phyloP scores from a whole-genome alignment of 1,140 invertebrate genomes.

The Chelonus insularis region DNA sequence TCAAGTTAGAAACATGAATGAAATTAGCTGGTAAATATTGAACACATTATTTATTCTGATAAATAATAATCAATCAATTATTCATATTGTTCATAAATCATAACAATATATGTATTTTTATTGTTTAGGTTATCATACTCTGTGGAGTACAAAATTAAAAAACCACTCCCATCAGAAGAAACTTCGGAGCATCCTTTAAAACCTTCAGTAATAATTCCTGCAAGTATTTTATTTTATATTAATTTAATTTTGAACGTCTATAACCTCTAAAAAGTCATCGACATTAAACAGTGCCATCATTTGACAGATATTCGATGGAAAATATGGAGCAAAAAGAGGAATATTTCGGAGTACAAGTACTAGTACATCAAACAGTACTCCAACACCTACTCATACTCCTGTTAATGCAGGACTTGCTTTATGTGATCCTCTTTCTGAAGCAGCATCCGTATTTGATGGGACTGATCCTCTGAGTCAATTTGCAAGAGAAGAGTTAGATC shows the following conservation, averaged over 20 bases:
- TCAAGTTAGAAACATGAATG: conserved; percentile 1
- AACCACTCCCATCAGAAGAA: conserved; percentile 36
- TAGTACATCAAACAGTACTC: conserved; percentile 57
- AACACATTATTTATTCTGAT: neutral
- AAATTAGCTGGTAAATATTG: conserved; percentile 13
- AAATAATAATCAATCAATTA: too few species aligned
- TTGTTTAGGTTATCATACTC: conserved; percentile 26
- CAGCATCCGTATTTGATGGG: conserved; percentile 66
- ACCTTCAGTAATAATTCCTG: conserved; percentile 55
- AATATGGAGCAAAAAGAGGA: conserved; percentile 53
- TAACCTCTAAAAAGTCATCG: conserved; percentile 13
- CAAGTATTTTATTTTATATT: conserved; percentile 34
- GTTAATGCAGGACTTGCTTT: conserved; percentile 63
- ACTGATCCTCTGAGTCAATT: conserved; percentile 76
- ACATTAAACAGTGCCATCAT: too few species aligned
- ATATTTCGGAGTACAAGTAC: conserved; percentile 55
- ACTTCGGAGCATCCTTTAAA: conserved; percentile 63
- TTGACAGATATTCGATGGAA: conserved; percentile 57
- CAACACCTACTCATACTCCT: conserved; percentile 56
- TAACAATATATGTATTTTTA: conserved; percentile 5
- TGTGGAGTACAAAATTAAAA: conserved; percentile 22
- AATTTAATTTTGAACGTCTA: conserved; percentile 1
- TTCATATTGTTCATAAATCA: conserved; percentile 11
- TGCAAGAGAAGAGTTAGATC: conserved; percentile 68
- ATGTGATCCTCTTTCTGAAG: conserved; percentile 47